Evolutionary conservation across 2,113 vertebrate genomes (phyloP).

Genomic region (Calyptomena viridis): DNA sequence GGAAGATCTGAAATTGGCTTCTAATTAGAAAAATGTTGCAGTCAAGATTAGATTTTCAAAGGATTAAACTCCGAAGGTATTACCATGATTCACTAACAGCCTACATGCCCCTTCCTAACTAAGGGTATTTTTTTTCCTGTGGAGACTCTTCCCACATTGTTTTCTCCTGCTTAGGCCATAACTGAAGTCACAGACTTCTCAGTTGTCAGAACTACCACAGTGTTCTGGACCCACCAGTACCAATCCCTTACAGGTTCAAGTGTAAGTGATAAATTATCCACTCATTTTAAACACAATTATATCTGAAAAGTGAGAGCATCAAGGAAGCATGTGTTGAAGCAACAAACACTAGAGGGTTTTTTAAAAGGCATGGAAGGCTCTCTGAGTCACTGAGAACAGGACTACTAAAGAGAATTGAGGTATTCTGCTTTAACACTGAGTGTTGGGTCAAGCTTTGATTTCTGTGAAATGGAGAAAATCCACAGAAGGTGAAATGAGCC

Average conservation of each 20-base stretch:
- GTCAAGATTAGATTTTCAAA: not conserved
- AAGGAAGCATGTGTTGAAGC: not conserved
- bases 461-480: not conserved
- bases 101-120: not conserved
- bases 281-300: not conserved
- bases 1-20: not conserved
- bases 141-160: not conserved
- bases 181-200: not conserved
- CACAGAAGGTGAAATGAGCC: not conserved
- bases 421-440: not conserved
- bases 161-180: not conserved
- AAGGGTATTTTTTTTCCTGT: not conserved
- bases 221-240: not conserved
- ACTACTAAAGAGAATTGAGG: not conserved
- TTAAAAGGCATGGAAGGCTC: not conserved
- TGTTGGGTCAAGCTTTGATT: not conserved
- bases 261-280: not conserved
- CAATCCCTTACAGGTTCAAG: not conserved
- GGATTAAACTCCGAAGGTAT: not conserved
- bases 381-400: not conserved
- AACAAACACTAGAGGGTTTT: not conserved
- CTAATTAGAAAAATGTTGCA: not conserved
- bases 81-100: not conserved
- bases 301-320: not conserved
- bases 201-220: not conserved